Evolutionary conservation across 2,797 vertebrate genomes (phyloP), one percentile per base, ranked within the genome.

Genomic region (Protonibea diacanthus): DNA sequence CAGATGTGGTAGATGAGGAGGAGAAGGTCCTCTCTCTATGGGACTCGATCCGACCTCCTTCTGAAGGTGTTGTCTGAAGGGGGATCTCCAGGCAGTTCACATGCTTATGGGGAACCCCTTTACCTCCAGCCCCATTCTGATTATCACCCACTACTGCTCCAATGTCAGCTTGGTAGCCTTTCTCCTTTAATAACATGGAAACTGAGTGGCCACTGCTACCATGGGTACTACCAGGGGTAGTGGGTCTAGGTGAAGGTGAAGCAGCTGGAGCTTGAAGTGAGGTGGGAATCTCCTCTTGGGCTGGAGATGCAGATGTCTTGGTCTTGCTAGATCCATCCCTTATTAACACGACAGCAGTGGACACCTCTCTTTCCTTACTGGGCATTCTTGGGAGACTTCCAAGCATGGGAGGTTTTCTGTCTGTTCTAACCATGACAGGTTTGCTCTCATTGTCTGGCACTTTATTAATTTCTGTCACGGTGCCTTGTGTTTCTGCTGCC

Each of bases 101-200:
- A 78, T 96, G 96, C 73, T 95, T 96, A 60, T 10, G 74, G 13
- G 83, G 77, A 73, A 74, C 75, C 33, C 61, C 81, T 84, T 89
- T 93, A 58, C 17, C 72, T 66, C n/a, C 86, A 57, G 42, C 20
- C 47, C 40, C 47, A 67, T 75, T 86, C 53, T 89, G 82, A 33
- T 55, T 66, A 10, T 95, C 93, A 25, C 93, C 91, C 7, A 96
- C 85, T 61, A 95, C 89, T 75, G 94, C 88, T 80, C 96, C 95
- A 69, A 96, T 96, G 67, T 96, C 95, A 74, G 96, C 95, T 69
- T 96, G 96, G 88, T 95, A 96, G 52, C 95, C 95, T 85, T 96
- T 96, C 71, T 96, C 96, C 83, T 95, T 96, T 70, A 95, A 38
- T 60, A 96, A 81, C 95, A 95, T 95, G 45, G 95, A 96, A 48